phyloP scores from a whole-genome alignment of 2,797 vertebrate species.

The Okamejei kenojei region DNA sequence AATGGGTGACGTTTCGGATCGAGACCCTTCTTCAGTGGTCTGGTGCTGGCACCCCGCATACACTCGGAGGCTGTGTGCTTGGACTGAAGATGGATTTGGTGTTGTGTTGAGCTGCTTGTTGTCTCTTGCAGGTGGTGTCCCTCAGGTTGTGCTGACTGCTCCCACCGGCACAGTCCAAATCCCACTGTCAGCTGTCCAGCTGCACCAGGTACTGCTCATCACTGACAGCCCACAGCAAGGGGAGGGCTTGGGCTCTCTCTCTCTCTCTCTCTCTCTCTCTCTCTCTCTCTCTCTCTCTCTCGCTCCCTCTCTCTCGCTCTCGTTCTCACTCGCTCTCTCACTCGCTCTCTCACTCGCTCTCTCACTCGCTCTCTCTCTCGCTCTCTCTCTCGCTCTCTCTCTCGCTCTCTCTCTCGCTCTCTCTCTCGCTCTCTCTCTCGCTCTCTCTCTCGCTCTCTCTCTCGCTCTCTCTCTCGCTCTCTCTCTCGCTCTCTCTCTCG shows the following conservation, averaged over 20 bases:
- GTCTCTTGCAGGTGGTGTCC: constrained; percentile 60
- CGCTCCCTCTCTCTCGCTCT: neutral
- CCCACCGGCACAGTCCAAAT: constrained; percentile 94
- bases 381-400: too few species aligned
- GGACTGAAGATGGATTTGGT: neutral
- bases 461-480: too few species aligned
- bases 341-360: too few species aligned
- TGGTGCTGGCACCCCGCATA: neutral
- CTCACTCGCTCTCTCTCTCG: too few species aligned
- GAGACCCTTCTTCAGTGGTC: neutral
- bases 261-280: too few species aligned
- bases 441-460: too few species aligned
- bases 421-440: too few species aligned
- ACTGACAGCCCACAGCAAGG: neutral
- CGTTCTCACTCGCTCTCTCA: too few species aligned
- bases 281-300: neutral
- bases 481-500: too few species aligned
- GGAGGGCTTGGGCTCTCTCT: neutral
- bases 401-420: too few species aligned
- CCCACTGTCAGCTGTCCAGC: constrained; percentile 90
- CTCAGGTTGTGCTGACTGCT: constrained; percentile 90
- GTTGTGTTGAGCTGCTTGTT: neutral
- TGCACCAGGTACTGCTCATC: constrained; percentile 76
- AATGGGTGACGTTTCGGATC: too few species aligned
- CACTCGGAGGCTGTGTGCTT: too few species aligned